Conservation (phyloP, 2,113 vertebrate genomes). For the Pipa parva region DNA sequence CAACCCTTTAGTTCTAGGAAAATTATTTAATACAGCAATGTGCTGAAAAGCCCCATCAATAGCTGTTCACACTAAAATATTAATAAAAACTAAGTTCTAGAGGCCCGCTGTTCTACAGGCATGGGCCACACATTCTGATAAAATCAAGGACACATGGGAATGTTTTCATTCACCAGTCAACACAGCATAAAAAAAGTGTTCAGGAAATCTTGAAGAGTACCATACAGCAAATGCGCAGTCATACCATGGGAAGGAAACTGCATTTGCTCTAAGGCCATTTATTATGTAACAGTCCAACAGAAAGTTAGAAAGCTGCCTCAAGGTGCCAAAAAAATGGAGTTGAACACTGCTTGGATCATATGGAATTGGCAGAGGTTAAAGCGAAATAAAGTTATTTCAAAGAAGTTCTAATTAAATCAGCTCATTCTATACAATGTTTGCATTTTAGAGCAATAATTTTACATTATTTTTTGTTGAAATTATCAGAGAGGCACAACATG, state of each 20-base stretch:
- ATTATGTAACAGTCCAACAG: conserved; percentile 28
- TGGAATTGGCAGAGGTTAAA: conserved; percentile 9
- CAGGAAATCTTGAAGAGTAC: neutral
- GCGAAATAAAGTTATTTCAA: neutral
- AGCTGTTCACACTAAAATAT: conserved; percentile 12
- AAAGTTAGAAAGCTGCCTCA: neutral
- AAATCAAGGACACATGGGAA: conserved; percentile 21
- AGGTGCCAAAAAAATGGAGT: neutral
- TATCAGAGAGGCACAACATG: conserved; percentile 23
- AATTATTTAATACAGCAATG: conserved; percentile 30
- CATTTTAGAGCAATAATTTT: neutral
- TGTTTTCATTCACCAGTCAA: neutral
- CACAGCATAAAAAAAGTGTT: neutral
- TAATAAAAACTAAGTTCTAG: conserved; percentile 15
- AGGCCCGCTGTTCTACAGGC: neutral
- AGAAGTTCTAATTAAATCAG: neutral
- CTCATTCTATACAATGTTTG: neutral
- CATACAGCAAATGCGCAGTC: neutral
- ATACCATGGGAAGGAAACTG: neutral
- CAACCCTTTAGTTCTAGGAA: conserved; percentile 12
- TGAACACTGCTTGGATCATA: conserved; percentile 1
- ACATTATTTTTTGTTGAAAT: neutral
- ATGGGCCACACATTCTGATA: conserved; percentile 17
- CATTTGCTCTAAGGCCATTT: conserved; percentile 30
- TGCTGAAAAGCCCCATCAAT: conserved; percentile 24